Evolutionary conservation across 2,113 vertebrate genomes (phyloP), one percentile per base, ranked within the genome.

Genomic region (Casuarius casuarius): DNA sequence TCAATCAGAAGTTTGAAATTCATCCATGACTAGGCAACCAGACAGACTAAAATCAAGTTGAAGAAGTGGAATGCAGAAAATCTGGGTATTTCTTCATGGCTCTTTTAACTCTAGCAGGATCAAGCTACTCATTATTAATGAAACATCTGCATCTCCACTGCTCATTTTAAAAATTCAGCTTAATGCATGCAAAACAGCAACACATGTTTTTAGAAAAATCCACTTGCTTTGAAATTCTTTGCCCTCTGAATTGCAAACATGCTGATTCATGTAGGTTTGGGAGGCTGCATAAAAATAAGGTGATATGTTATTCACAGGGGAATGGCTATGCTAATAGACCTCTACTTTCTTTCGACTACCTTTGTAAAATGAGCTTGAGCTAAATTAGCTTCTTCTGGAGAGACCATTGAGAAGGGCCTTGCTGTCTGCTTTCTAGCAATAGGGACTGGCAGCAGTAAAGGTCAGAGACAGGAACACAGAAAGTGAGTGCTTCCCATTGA

Each of bases 131-230:
- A 3, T 12, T 18, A 48, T 12, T 54, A 16, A 29, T 0, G 42
- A 29, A 28, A 67, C 38, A 13, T 15, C 65, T 1, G 29, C 2
- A 5, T 8, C n/a, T 42, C 68, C n/a, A 11, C n/a, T 6, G 1
- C 23, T 20, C 0, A 0, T 20, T 31, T 58, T 42, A 58, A 66
- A 70, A 68, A 9, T 28, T 29, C 78, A 7, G 42, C 38, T 68
- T 22, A 1, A 1, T 0, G 3, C 59, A 17, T 1, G 1, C 31
- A 8, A 35, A 82, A n/a, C 15, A 7, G 44, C 52, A 12, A 38
- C 28, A 20, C 1, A 3, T 0, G 5, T 7, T 18, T 15, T 11
- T 40, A 28, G 42, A 42, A 15, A 49, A 61, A 5, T 22, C 22
- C 6, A 1, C 8, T 21, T 6, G 31, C 25, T 28, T 35, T 66